Evolutionary conservation across 2,797 vertebrate genomes (phyloP).

Genomic region (Podargus strigoides): DNA sequence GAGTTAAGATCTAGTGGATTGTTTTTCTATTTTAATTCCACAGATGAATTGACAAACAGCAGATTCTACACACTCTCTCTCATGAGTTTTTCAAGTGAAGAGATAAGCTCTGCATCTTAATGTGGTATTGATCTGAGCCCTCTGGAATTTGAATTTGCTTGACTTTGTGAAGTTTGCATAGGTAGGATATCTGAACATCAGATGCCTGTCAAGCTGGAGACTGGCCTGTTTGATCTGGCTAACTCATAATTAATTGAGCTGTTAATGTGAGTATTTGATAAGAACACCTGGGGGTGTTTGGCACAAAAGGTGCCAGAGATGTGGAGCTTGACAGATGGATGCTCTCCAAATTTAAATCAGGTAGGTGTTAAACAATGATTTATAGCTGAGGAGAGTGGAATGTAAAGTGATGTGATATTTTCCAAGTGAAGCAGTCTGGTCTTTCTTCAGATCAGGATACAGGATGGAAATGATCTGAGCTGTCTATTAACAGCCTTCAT

Average conservation of each 20-base stretch:
- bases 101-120: constrained; percentile 53
- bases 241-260: constrained; percentile 69
- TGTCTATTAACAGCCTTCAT: not conserved
- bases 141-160: constrained; percentile 54
- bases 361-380: constrained; percentile 58
- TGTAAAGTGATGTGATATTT: constrained; percentile 63
- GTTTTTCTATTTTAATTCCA: constrained; percentile 25
- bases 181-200: constrained; percentile 64
- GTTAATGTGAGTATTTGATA: constrained; percentile 63
- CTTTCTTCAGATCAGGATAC: constrained; percentile 13
- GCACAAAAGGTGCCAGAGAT: constrained; percentile 38
- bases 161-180: constrained; percentile 60
- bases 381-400: constrained; percentile 45
- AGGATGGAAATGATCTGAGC: constrained; percentile 1
- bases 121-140: constrained; percentile 62
- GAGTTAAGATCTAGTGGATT: not conserved
- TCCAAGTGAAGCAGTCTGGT: constrained; percentile 45
- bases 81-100: not conserved
- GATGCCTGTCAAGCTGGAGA: constrained; percentile 34
- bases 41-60: not conserved
- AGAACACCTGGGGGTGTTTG: constrained; percentile 59
- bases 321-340: constrained; percentile 41
- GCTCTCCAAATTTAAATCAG: constrained; percentile 54
- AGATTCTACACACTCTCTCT: not conserved
- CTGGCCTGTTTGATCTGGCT: constrained; percentile 64